A percentile compares a stretch with the other conserved stretches of the same genome.
These are phyloP conservation scores for Goniozus legneri DNA, from an alignment of 1,140 invertebrate genomes.

Conservation along the genomic window DNA sequence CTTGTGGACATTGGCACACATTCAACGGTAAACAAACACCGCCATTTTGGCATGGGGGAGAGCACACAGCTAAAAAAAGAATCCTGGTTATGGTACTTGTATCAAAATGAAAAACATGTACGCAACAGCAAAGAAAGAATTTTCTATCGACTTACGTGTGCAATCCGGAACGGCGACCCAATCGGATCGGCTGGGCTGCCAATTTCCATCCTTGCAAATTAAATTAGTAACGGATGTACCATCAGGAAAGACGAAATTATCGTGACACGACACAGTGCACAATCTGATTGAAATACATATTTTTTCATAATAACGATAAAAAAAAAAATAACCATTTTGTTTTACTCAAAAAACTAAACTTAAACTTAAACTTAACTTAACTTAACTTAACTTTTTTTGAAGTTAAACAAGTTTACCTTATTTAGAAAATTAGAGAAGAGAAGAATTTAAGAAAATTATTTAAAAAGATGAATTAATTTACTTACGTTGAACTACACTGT, in stretches of 20 bases:
- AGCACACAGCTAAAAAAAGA: slow-evolving; percentile 71
- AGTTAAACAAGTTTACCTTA: not conserved
- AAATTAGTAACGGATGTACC: slow-evolving; percentile 61
- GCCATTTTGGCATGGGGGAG: slow-evolving; percentile 71
- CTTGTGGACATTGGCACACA: slow-evolving; percentile 70
- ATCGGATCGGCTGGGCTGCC: slow-evolving; percentile 59
- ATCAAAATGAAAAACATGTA: too few species aligned
- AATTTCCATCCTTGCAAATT: slow-evolving; percentile 62
- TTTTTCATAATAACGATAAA: not conserved
- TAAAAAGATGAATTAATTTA: slow-evolving; percentile 11
- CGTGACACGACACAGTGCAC: slow-evolving; percentile 60
- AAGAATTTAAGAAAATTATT: not conserved
- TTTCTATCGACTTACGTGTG: slow-evolving; percentile 59
- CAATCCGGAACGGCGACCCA: slow-evolving; percentile 65
- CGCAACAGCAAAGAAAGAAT: too few species aligned
- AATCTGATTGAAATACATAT: slow-evolving; percentile 20
- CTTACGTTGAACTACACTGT: slow-evolving; percentile 65
- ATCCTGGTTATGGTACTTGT: too few species aligned
- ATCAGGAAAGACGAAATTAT: slow-evolving; percentile 66
- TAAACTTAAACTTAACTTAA: too few species aligned
- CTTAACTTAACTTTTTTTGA: too few species aligned
- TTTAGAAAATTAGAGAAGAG: too few species aligned
- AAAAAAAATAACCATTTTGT: not conserved
- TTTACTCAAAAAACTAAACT: too few species aligned
- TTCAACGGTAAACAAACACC: slow-evolving; percentile 73